Conservation (phyloP, 2,797 vertebrate species). For the Cryptoblepharus egeriae region DNA sequence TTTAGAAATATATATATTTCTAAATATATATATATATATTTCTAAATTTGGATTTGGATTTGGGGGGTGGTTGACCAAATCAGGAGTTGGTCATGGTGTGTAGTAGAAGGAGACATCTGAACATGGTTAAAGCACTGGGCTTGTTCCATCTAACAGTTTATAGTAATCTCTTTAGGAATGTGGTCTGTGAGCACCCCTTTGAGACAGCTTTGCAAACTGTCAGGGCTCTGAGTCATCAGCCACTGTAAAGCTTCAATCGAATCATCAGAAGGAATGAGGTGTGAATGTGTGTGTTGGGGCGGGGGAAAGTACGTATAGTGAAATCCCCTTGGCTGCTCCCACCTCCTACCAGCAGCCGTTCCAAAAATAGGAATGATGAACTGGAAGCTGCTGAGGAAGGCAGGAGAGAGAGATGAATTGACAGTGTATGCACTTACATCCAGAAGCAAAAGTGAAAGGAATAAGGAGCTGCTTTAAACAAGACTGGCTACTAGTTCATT, state of each 20-base stretch:
- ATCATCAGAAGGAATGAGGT: background rate
- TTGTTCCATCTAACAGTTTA: constrained; percentile 5
- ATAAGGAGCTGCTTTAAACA: background rate
- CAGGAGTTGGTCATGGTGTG: background rate
- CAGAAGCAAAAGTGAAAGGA: background rate
- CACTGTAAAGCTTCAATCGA: constrained; percentile 36
- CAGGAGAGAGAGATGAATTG: constrained; percentile 9
- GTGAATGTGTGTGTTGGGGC: background rate
- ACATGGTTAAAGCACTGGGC: background rate
- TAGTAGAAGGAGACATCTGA: background rate
- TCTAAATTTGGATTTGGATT: background rate
- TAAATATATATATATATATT: too few species aligned
- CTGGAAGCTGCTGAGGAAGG: constrained; percentile 45
- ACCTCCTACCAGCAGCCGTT: constrained; percentile 29
- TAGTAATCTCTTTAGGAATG: constrained; percentile 5
- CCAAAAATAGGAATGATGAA: constrained; percentile 19
- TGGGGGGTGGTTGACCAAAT: too few species aligned
- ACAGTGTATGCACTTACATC: background rate
- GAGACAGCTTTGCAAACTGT: constrained; percentile 22
- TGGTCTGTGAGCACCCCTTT: constrained; percentile 24
- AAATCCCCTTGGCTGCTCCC: constrained; percentile 32
- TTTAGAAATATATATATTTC: too few species aligned
- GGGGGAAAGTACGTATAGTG: constrained; percentile 21
- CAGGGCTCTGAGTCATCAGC: constrained; percentile 16
- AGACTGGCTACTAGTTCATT: background rate